phyloP scores from a whole-genome alignment of 2,113 vertebrate species.

The Terrapene triunguis region DNA sequence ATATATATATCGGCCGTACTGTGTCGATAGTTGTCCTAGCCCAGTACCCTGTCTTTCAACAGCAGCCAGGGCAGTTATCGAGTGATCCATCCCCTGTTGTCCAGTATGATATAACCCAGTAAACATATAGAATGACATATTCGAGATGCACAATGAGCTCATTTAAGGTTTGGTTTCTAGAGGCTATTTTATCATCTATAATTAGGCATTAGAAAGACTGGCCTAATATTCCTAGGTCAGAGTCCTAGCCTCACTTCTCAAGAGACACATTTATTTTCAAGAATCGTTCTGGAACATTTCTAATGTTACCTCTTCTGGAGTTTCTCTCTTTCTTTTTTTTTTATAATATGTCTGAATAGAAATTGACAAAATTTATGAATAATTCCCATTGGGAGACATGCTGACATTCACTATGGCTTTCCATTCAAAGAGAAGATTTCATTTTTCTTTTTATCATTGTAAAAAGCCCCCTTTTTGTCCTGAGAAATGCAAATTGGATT shows the following conservation, averaged over 20 bases:
- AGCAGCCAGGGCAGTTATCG: neutral
- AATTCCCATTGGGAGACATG: conserved; percentile 44
- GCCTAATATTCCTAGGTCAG: conserved; percentile 4
- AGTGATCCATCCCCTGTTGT: neutral
- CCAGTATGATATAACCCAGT: neutral
- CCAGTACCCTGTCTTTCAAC: neutral
- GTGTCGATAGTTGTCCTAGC: neutral
- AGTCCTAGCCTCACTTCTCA: conserved; percentile 6
- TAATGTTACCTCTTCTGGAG: neutral
- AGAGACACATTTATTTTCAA: conserved; percentile 18
- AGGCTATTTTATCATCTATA: neutral
- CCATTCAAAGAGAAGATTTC: conserved; percentile 19
- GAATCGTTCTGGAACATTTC: conserved; percentile 6
- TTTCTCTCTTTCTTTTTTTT: neutral
- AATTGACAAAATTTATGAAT: conserved; percentile 56
- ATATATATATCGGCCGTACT: neutral
- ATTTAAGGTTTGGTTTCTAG: neutral
- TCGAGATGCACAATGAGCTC: neutral
- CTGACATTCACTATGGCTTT: conserved; percentile 43
- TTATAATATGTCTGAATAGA: conserved; percentile 46
- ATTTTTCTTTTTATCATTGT: conserved; percentile 11
- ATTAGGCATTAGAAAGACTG: conserved; percentile 25
- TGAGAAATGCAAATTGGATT: conserved; percentile 47
- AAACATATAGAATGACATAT: neutral
- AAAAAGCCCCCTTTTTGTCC: neutral